Base-by-base conservation (phyloP, 1,140 invertebrate genomes). In the Trypoxylus dichotomus region DNA sequence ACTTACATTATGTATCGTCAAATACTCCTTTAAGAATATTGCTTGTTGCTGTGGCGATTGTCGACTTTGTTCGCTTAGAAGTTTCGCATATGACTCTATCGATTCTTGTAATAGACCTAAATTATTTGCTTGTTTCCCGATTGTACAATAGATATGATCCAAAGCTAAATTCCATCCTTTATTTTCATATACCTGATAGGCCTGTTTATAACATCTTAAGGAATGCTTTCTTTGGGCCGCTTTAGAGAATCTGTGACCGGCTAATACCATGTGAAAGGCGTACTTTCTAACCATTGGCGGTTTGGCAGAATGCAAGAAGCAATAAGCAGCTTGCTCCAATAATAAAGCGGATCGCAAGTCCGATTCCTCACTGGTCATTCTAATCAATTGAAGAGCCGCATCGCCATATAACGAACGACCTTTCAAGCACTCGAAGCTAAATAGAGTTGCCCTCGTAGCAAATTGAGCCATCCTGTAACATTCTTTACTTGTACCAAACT, bases 181-280 rank as follows among this genome's bases (percentile, higher is more conserved):
- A 68, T 90, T 90, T 80, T 91, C 89, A 86, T 96, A 97, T 25
- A 97, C 91, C 89, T 97, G 95, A 87, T 95, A 93, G 24, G 97
- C 96, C 88, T 97, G 96, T 78, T 93, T 92, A 84, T 99, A 99
- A 82, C 95, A 96, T 79, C 96, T 88, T 72, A 98, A 90, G 0
- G 96, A 95, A 88, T 98, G 97, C 84, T 92, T 94, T 76, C 93
- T 92, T 84, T 97, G 96, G 0, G 95, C 94, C 13, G 96, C 94
- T 86, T 98, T 98, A 3, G 94, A 94, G 86, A 92, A 98, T 76
- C 97, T 89, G 86, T 98, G 95, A 3, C 97, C 97, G 71, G 97
- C 96, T 15, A 99, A 88, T 21, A 99, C 96, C 89, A 97, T 94
- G 84, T 99, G 96, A 86, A 99, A 98, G n/a, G 97, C 95, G 86